Conservation (phyloP, 2,888 invertebrate species). For the Hylaea fasciaria region DNA sequence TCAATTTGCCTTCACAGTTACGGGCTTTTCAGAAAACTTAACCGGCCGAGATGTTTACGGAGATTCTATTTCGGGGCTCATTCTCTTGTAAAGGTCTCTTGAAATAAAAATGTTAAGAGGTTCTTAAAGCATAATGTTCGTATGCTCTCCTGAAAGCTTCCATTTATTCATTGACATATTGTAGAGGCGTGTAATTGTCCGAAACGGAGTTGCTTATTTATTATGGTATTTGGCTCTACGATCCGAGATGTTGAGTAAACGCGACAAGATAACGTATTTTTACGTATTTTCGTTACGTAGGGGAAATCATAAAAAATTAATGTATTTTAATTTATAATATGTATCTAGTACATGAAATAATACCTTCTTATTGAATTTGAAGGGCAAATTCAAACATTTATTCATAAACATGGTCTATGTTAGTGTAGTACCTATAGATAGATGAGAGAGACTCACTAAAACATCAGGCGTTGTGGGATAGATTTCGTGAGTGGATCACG, state of each 20-base stretch:
- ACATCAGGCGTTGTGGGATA: conserved; percentile 18
- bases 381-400: background rate
- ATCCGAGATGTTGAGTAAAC: too few species aligned
- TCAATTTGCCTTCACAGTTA: conserved; percentile 30
- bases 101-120: conserved; percentile 19
- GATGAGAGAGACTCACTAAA: conserved; percentile 10
- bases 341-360: too few species aligned
- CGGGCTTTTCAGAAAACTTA: conserved; percentile 27
- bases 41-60: conserved; percentile 19
- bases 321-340: too few species aligned
- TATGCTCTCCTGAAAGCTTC: conserved; percentile 8
- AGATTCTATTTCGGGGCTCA: conserved; percentile 16
- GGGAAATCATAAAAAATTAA: too few species aligned
- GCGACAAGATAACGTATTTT: too few species aligned
- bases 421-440: background rate
- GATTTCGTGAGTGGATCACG: conserved; percentile 37
- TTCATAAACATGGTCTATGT: too few species aligned
- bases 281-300: too few species aligned
- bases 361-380: background rate
- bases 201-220: background rate
- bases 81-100: conserved; percentile 10
- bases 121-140: conserved; percentile 13
- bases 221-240: background rate
- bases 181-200: background rate
- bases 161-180: background rate